Evolutionary conservation across 2,888 invertebrate genomes (phyloP).

Genomic region (Drosophila anomalata): DNA sequence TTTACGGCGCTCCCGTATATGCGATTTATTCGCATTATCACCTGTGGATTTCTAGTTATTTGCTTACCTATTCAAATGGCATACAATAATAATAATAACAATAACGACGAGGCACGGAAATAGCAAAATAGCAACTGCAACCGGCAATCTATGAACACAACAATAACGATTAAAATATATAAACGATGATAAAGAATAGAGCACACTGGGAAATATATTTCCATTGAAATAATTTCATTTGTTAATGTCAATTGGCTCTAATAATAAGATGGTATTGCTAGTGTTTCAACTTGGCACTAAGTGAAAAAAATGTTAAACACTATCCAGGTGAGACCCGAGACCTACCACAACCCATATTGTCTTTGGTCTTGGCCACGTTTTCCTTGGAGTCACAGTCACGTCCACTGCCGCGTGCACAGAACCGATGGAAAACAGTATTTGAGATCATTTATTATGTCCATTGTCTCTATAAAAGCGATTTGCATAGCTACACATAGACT

Average conservation of each 20-base stretch:
- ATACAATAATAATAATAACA: conserved; percentile 31
- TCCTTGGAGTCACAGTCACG: conserved; percentile 36
- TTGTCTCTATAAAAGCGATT: conserved; percentile 46
- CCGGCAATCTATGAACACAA: conserved; percentile 27
- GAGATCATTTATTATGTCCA: conserved; percentile 57
- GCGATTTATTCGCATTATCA: conserved; percentile 37
- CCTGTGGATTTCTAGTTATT: conserved; percentile 31
- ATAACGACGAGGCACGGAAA: conserved; percentile 45
- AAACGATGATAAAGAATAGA: conserved; percentile 38
- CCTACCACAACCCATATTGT: conserved; percentile 44
- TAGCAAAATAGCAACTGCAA: conserved; percentile 29
- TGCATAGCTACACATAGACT: conserved; percentile 48
- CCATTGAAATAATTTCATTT: conserved; percentile 27
- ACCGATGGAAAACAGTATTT: conserved; percentile 30
- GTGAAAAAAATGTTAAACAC: not conserved
- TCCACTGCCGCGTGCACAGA: conserved; percentile 8
- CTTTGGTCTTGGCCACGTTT: conserved; percentile 39
- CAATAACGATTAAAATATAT: conserved; percentile 31
- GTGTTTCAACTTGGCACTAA: not conserved
- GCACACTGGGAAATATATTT: conserved; percentile 33
- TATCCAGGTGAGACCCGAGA: conserved; percentile 35
- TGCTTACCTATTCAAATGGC: conserved; percentile 39
- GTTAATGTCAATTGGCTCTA: conserved; percentile 9
- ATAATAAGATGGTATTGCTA: not conserved
- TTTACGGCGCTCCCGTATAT: conserved; percentile 31